Evolutionary conservation across 2,888 invertebrate genomes (phyloP).

Genomic region (Pachydiplax longipennis): DNA sequence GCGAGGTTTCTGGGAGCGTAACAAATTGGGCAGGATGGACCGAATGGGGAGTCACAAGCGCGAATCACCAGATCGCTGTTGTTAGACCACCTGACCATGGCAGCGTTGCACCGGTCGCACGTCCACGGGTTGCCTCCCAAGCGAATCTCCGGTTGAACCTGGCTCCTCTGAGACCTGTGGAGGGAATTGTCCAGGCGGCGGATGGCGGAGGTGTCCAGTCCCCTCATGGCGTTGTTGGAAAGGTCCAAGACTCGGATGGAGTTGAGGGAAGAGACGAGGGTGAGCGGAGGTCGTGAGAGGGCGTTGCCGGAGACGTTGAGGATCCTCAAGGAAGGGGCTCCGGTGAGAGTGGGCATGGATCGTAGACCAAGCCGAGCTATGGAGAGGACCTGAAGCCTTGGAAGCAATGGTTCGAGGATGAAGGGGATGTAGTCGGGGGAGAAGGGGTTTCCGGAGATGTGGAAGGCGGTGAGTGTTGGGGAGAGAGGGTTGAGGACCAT

Average conservation of each 20-base stretch:
- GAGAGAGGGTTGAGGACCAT: conserved; percentile 68
- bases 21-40: conserved; percentile 64
- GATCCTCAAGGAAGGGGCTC: conserved; percentile 63
- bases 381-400: conserved; percentile 66
- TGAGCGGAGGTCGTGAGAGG: conserved; percentile 66
- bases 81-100: conserved; percentile 50
- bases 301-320: conserved; percentile 79
- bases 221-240: conserved; percentile 75
- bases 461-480: conserved; percentile 69
- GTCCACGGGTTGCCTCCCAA: conserved; percentile 73
- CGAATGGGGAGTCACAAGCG: conserved; percentile 65
- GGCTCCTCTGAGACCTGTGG: conserved; percentile 50
- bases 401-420: conserved; percentile 58
- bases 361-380: conserved; percentile 68
- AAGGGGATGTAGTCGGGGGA: conserved; percentile 47
- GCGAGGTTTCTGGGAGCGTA: conserved; percentile 66
- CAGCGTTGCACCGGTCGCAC: conserved; percentile 69
- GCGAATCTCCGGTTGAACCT: conserved; percentile 59
- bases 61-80: conserved; percentile 50
- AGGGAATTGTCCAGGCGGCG: conserved; percentile 64
- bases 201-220: conserved; percentile 67
- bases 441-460: conserved; percentile 73
- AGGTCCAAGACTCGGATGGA: conserved; percentile 71
- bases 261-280: conserved; percentile 65
- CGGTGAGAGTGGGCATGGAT: conserved; percentile 66